Base-by-base conservation (phyloP, 2,888 invertebrate genomes). In the Oxyscelio sp. region DNA sequence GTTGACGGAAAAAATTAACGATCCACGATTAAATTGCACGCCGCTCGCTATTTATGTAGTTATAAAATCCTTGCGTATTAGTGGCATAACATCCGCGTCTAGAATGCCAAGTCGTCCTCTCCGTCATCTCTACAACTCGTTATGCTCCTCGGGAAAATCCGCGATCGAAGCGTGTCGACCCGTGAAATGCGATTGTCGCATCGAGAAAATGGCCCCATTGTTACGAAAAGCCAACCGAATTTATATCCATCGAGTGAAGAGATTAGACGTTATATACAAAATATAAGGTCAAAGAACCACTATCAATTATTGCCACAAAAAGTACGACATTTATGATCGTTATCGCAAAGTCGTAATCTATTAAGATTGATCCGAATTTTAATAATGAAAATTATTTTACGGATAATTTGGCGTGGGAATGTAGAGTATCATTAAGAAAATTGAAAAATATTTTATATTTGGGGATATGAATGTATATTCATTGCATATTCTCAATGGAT, bases 91-190 rank as follows among this genome's bases (percentile, higher is more conserved):
- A 66, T 77, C 78, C 78, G 70, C 70, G 70, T 54, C 27, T 68
- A 43, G 68, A 78, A 68, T 68, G 68, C 50, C 27, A 59, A 50
- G 50, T 56, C 43, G 68, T 27, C 31, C 68, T 45, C 54, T 56
- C 71, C 79, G 63, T 48, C 75, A 56, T 38, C 66, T 75, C 59
- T 79, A 63, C 56, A 70, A 15, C 79, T 70, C 38, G 79, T 79
- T 65, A 79, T 71, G 79, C 78, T 78, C 63, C 45, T 71, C 71
- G 63, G 79, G 48, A 65, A 71, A 79, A 79, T 70, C 58, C 81
- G 54, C 66, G 74, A 24, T 48, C 73, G 73, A 27, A 80, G 80
- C 80, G 80, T 80, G 80, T 80, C 71, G 79, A 61, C 21, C 71
- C 71, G 71, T 79, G 71, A 79, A 79, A 71, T 65, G 56, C 58